These are phyloP conservation scores for Drosophila tanythrix DNA, from an alignment of 2,888 invertebrate genomes.

Conservation along the genomic window DNA sequence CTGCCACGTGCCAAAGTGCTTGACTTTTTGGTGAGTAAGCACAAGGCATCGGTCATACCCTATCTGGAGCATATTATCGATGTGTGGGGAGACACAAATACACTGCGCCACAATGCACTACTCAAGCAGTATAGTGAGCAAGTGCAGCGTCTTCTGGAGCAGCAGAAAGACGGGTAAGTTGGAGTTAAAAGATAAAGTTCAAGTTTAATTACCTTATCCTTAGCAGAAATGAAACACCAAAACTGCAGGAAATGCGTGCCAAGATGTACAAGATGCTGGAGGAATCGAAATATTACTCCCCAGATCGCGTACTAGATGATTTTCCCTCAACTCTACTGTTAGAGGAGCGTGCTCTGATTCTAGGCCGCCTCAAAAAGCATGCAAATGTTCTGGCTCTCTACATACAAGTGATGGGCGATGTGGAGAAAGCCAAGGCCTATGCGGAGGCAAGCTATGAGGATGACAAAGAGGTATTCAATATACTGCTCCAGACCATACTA, in stretches of 20 bases:
- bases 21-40: constrained; percentile 93
- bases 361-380: constrained; percentile 95
- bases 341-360: constrained; percentile 97
- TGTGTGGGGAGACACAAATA: constrained; percentile 93
- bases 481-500: constrained; percentile 85
- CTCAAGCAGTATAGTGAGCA: constrained; percentile 95
- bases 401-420: constrained; percentile 93
- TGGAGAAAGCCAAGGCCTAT: constrained; percentile 93
- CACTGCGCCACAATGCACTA: constrained; percentile 95
- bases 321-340: constrained; percentile 94
- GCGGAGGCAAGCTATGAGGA: constrained; percentile 90
- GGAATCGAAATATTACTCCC: constrained; percentile 92
- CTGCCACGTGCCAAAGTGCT: constrained; percentile 95
- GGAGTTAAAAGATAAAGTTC: neutral
- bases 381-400: constrained; percentile 97
- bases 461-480: constrained; percentile 81
- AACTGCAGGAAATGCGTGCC: constrained; percentile 84
- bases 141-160: constrained; percentile 85
- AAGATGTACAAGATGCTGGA: constrained; percentile 92
- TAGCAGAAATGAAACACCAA: constrained; percentile 52
- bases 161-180: constrained; percentile 49
- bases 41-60: constrained; percentile 93
- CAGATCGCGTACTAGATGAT: constrained; percentile 93
- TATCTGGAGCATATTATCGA: constrained; percentile 97
- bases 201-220: neutral